Base-by-base conservation (phyloP, 1,140 invertebrate genomes). In the Harpegnathos saltator region DNA sequence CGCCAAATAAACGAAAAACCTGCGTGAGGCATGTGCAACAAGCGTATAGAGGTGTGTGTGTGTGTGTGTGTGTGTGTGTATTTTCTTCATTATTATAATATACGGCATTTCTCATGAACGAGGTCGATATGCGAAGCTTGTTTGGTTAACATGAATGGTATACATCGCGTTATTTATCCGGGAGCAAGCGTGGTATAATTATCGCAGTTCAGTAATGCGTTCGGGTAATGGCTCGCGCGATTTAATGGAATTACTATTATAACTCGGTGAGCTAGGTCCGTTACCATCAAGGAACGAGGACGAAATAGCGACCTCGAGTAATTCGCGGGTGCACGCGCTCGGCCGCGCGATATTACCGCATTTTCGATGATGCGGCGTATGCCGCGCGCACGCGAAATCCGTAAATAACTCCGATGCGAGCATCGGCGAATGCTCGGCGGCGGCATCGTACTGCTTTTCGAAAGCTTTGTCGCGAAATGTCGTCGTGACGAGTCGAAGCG, bases 181-280 rank as follows among this genome's bases (percentile, higher is more conserved):
- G 12, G 19, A 48, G 52, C 52, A 15, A 80, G 33, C 75, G n/a
- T 58, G 58, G 65, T 71, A 71, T 71, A 80, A 80, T 80, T 80
- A 80, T 80, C 54, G 65, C 65, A 71, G 75, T 71, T 58, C 69
- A 69, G 65, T 71, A 80, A 59, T 66, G 75, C 75, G 65, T 80
- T 80, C 33, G 75, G 65, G 22, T 80, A 80, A 80, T 80, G 75
- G 52, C 33, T 26, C 75, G 75, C 65, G 22, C 75, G 52, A 80
- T 80, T 80, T 80, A 80, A 80, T 80, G 65, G 75, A 80, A 80
- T 80, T 59, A 80, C 65, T 80, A 80, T 80, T 80, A 80, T 80
- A 80, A 69, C 33, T 69, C 22, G 65, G 33, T 44, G 44, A 69
- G 75, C 75, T 48, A 59, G 75, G 75, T 59, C 65, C 65, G 52